Evolutionary conservation across 2,113 vertebrate species (phyloP).

Genomic region (Mastomys natalensis): DNA sequence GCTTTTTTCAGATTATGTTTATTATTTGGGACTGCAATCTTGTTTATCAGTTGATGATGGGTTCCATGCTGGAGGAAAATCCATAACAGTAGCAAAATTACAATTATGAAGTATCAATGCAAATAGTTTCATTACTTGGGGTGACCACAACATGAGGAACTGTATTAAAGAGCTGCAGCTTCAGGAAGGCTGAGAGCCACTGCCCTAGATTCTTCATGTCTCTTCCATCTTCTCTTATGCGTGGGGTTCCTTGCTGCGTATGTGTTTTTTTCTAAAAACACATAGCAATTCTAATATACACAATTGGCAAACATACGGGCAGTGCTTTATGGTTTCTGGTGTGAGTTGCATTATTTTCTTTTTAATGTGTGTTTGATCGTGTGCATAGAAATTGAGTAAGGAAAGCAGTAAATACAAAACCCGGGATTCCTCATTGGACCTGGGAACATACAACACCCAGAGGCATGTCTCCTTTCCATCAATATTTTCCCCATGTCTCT

Average conservation of each 20-base stretch:
- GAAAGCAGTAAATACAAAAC: rapidly evolving
- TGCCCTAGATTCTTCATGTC: background rate
- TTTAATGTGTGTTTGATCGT: background rate
- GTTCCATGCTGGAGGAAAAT: background rate
- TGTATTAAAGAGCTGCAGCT: rapidly evolving
- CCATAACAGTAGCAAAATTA: background rate
- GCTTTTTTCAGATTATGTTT: slow-evolving; percentile 18
- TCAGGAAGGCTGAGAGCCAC: background rate
- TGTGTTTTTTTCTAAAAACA: too few species aligned
- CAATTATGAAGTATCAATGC: background rate
- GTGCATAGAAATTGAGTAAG: background rate
- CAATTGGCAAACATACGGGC: background rate
- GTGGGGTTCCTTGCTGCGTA: background rate
- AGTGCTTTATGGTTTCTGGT: background rate
- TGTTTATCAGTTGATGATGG: background rate
- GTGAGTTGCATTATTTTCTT: background rate
- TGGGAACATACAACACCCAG: background rate
- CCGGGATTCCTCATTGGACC: background rate
- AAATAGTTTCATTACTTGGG: background rate
- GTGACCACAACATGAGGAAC: background rate
- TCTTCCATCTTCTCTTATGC: background rate
- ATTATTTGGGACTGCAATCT: background rate
- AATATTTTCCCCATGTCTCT: background rate
- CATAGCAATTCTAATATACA: background rate
- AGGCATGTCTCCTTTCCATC: background rate